A percentile compares a stretch with the other conserved stretches of the same genome.
Evolutionary conservation across 1,140 invertebrate genomes (phyloP).

Genomic region (Nixonia krombeini): DNA sequence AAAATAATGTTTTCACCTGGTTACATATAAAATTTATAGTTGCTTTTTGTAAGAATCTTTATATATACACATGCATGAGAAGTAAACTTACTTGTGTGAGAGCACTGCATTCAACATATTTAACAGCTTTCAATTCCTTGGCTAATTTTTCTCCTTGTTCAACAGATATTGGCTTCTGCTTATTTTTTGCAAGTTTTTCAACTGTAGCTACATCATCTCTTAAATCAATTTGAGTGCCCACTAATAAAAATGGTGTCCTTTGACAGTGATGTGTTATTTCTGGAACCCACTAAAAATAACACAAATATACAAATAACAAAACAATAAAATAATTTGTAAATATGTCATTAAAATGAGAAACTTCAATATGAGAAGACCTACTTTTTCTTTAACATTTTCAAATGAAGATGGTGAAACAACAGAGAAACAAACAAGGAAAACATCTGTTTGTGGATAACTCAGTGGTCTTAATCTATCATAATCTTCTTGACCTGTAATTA

Average conservation of each 20-base stretch:
- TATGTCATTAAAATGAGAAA: no score
- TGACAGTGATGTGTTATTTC: constrained; percentile 99
- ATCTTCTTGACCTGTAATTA: constrained; percentile 98
- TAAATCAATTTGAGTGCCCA: constrained; percentile 99
- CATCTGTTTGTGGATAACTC: constrained; percentile 99
- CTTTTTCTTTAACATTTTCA: constrained; percentile 99
- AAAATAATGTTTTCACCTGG: no score
- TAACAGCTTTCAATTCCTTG: constrained; percentile 99
- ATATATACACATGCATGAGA: no score
- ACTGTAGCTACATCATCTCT: constrained; percentile 97
- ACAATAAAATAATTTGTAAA: no score
- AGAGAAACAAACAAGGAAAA: constrained; percentile 98
- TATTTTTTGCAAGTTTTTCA: constrained; percentile 99
- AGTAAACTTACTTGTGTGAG: constrained; percentile 87
- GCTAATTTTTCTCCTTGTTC: constrained; percentile 98
- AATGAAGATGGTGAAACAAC: constrained; percentile 98
- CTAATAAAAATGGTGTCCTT: constrained; percentile 97
- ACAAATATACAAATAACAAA: no score
- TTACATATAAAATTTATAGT: no score
- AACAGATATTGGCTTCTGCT: constrained; percentile 96
- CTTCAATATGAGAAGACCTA: no score
- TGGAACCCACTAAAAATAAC: constrained; percentile 91
- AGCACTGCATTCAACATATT: constrained; percentile 99
- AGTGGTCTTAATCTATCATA: constrained; percentile 96
- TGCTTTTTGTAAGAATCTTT: no score